phyloP scores from a whole-genome alignment of 2,797 vertebrate species.

The Mus caroli region DNA sequence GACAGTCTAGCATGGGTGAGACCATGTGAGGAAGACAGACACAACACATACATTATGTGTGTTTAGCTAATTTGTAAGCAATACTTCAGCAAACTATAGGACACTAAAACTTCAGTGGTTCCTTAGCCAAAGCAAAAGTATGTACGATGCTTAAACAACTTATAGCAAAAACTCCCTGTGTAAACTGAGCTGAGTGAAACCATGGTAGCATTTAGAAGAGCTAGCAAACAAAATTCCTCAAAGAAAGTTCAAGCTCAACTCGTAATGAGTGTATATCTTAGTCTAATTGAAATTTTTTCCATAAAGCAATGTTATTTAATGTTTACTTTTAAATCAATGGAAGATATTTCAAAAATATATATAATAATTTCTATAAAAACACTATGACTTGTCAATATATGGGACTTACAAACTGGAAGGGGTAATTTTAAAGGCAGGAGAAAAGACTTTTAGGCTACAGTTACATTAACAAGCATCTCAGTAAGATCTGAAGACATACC shows the following conservation, averaged over 20 bases:
- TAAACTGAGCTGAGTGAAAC: constrained; percentile 4
- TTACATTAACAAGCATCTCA: neutral
- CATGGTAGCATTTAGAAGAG: neutral
- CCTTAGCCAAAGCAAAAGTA: constrained; percentile 43
- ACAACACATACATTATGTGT: neutral
- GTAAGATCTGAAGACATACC: constrained; percentile 90
- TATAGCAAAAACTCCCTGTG: constrained; percentile 37
- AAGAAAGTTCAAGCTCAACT: constrained; percentile 2
- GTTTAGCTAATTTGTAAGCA: neutral
- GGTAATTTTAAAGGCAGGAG: constrained; percentile 48
- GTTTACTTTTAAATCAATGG: constrained; percentile 39
- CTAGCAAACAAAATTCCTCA: constrained; percentile 19
- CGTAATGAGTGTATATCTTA: constrained; percentile 30
- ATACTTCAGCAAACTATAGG: constrained; percentile 25
- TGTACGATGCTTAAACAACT: constrained; percentile 47
- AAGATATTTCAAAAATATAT: constrained; percentile 50
- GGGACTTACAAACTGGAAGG: constrained; percentile 13
- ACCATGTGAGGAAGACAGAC: neutral
- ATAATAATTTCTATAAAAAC: constrained; percentile 27
- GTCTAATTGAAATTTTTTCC: neutral
- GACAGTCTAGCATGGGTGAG: neutral
- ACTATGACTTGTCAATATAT: neutral
- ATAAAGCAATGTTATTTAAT: constrained; percentile 2
- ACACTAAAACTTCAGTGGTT: neutral
- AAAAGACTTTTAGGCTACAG: neutral